A percentile compares a stretch with the other conserved stretches of the same genome.
phyloP scores from a whole-genome alignment of 2,888 invertebrate genomes.

The Myathropa florea region DNA sequence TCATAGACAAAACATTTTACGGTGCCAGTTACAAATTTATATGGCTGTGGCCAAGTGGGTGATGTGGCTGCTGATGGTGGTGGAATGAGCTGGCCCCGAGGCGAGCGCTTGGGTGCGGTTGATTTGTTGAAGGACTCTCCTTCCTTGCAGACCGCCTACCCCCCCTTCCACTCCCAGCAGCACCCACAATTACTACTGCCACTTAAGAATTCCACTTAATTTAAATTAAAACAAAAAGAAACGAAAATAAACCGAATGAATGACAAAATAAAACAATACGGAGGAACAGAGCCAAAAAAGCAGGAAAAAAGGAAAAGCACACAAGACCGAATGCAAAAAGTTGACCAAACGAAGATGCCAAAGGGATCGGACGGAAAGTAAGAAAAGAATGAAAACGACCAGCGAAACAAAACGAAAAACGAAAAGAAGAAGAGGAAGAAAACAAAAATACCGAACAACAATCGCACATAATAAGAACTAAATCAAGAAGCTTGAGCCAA shows the following conservation, averaged over 20 bases:
- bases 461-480: slow-evolving; percentile 69
- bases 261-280: slow-evolving; percentile 54
- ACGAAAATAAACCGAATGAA: slow-evolving; percentile 65
- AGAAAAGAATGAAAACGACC: not conserved
- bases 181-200: slow-evolving; percentile 65
- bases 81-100: not conserved
- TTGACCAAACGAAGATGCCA: slow-evolving; percentile 24
- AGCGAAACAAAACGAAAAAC: not conserved
- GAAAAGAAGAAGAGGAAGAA: not conserved
- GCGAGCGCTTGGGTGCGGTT: slow-evolving; percentile 21
- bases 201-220: slow-evolving; percentile 71
- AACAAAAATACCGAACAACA: slow-evolving; percentile 34
- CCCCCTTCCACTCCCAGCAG: too few species aligned
- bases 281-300: slow-evolving; percentile 10
- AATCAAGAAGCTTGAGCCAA: slow-evolving; percentile 62
- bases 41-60: slow-evolving; percentile 15
- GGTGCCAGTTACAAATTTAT: slow-evolving; percentile 71
- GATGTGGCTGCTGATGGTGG: not conserved
- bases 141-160: not conserved
- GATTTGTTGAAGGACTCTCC: slow-evolving; percentile 69
- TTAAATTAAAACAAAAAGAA: slow-evolving; percentile 70
- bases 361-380: not conserved
- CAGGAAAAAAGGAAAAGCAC: slow-evolving; percentile 3
- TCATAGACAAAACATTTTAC: slow-evolving; percentile 71
- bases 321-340: not conserved